Conservation (phyloP, 2,888 invertebrate genomes). For the Aplocera efformata region DNA sequence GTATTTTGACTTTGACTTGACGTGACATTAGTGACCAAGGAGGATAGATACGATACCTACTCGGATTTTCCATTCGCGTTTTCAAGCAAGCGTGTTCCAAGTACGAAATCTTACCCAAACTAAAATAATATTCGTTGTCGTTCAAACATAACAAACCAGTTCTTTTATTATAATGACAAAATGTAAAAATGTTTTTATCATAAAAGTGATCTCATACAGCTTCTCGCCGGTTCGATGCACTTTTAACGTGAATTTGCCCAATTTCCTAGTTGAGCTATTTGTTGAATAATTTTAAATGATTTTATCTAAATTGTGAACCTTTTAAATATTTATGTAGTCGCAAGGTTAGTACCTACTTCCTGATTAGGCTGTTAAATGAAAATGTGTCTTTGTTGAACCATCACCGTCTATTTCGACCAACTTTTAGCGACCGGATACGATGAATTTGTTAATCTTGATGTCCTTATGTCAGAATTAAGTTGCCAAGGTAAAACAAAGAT, state of each 20-base stretch:
- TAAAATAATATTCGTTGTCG: conserved; percentile 1
- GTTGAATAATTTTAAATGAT: conserved; percentile 19
- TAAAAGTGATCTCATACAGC: conserved; percentile 30
- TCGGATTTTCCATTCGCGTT: not conserved
- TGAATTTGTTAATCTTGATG: too few species aligned
- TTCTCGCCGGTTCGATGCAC: conserved; percentile 45
- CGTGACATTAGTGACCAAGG: not conserved
- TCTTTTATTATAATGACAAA: conserved; percentile 37
- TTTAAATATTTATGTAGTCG: conserved; percentile 6
- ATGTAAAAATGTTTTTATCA: conserved; percentile 42
- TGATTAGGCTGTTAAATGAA: not conserved
- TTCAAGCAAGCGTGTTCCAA: not conserved
- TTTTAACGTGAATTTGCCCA: conserved; percentile 26
- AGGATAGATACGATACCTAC: not conserved
- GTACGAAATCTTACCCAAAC: not conserved
- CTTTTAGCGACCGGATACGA: too few species aligned
- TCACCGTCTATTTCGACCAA: too few species aligned
- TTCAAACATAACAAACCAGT: conserved; percentile 33
- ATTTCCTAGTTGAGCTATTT: conserved; percentile 32
- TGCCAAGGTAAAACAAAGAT: too few species aligned
- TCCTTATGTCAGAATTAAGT: too few species aligned
- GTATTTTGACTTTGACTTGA: too few species aligned
- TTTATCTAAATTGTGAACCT: conserved; percentile 5
- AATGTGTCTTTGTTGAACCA: too few species aligned
- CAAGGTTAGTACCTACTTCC: conserved; percentile 18